Conservation (phyloP, 2,113 vertebrate genomes). For the Microcebus ravelobensis region DNA sequence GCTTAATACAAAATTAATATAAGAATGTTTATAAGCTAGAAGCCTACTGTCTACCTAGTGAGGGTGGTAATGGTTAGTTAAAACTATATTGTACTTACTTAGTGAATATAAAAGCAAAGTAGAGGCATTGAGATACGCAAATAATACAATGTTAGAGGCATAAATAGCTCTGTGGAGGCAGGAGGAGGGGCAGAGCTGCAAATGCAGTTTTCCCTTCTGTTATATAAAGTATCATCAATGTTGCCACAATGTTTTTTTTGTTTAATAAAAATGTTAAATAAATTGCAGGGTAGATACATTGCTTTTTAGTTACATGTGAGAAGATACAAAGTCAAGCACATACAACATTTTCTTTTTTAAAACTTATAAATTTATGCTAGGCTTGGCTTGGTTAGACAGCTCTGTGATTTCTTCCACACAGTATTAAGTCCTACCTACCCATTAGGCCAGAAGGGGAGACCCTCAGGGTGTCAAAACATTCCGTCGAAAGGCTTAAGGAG, state of each 20-base stretch:
- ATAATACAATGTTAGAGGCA: neutral
- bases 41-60: neutral
- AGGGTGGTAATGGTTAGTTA: neutral
- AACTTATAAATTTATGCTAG: neutral
- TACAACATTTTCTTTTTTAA: neutral
- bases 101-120: neutral
- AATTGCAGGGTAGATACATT: neutral
- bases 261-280: constrained; percentile 34
- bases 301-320: constrained; percentile 18
- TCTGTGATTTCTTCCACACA: neutral
- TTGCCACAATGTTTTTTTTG: neutral
- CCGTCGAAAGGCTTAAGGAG: neutral
- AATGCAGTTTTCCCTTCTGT: neutral
- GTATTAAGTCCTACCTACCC: neutral
- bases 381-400: neutral
- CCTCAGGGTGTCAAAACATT: neutral
- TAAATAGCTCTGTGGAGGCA: neutral
- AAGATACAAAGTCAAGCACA: neutral
- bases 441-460: neutral
- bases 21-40: neutral
- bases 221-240: neutral
- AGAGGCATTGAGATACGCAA: neutral
- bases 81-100: neutral
- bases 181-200: neutral
- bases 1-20: neutral